These are phyloP conservation scores for Lophius americanus DNA, from an alignment of 2,797 vertebrate genomes.

Conservation along the genomic window DNA sequence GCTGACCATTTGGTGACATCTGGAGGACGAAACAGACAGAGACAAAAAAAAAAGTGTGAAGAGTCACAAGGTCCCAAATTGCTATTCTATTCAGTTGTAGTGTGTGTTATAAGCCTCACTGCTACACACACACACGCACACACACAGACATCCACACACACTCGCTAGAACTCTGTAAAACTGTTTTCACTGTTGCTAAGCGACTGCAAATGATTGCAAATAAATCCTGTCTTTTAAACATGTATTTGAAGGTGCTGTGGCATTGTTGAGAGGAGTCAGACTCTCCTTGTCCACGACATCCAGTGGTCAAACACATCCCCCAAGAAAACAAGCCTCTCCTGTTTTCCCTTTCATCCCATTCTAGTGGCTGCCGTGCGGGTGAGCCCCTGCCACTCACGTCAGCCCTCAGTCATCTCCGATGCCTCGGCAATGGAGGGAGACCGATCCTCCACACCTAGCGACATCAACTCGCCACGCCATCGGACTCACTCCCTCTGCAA, in stretches of 20 bases:
- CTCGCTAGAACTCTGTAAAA: conserved; percentile 49
- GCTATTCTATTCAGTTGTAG: conserved; percentile 28
- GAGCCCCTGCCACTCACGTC: conserved; percentile 96
- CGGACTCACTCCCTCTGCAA: conserved; percentile 99
- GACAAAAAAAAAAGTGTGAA: conserved; percentile 25
- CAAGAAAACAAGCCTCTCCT: conserved; percentile 54
- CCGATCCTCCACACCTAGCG: conserved; percentile 94
- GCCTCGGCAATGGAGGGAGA: conserved; percentile 93
- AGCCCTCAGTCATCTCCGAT: conserved; percentile 95
- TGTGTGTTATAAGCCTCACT: conserved; percentile 40
- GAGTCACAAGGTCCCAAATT: conserved; percentile 41
- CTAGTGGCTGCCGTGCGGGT: conserved; percentile 89
- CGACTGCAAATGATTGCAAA: conserved; percentile 70
- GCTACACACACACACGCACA: conserved; percentile 15
- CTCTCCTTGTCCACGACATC: conserved; percentile 18
- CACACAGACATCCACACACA: conserved; percentile 11
- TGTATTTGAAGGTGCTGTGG: conserved; percentile 20
- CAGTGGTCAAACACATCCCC: conserved; percentile 37
- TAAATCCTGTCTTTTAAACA: conserved; percentile 42
- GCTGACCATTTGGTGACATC: conserved; percentile 33
- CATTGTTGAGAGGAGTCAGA: conserved; percentile 13
- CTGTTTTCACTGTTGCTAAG: conserved; percentile 70
- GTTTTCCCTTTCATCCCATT: conserved; percentile 53
- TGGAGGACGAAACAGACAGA: conserved; percentile 21
- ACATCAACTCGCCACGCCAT: conserved; percentile 98